These are phyloP conservation scores for Ivindomyrus marchei DNA, from an alignment of 2,113 vertebrate genomes.

Conservation along the genomic window DNA sequence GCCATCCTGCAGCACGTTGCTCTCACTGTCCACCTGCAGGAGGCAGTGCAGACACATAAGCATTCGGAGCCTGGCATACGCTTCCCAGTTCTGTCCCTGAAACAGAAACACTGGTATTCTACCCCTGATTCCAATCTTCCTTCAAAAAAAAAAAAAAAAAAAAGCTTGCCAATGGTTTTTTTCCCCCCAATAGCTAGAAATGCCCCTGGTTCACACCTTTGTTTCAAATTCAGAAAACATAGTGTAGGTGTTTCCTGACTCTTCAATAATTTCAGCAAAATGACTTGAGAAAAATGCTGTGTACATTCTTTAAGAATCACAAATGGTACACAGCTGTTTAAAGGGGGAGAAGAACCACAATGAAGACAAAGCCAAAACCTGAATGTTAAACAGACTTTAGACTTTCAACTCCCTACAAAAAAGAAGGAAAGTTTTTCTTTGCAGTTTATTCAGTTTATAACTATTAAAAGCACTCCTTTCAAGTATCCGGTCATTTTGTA, in stretches of 20 bases:
- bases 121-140: too few relatives aligned
- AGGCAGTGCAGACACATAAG: not conserved
- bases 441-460: not conserved
- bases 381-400: not conserved
- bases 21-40: constrained; percentile 86
- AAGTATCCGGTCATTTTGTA: not conserved
- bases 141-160: too few relatives aligned
- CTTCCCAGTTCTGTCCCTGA: not conserved
- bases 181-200: too few relatives aligned
- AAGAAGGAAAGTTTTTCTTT: not conserved
- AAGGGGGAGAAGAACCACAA: not conserved
- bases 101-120: not conserved
- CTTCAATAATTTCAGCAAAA: not conserved
- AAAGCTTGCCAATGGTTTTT: too few relatives aligned
- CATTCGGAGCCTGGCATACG: not conserved
- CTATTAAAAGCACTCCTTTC: not conserved
- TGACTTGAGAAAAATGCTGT: not conserved
- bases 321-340: not conserved
- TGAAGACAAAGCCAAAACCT: not conserved
- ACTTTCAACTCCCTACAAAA: not conserved
- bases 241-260: not conserved
- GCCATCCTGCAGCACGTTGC: constrained; percentile 86
- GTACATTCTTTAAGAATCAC: not conserved
- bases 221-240: not conserved
- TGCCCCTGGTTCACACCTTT: not conserved